These are phyloP conservation scores for Triplophysa bombifrons DNA, from an alignment of 2,797 vertebrate species.

Conservation along the genomic window DNA sequence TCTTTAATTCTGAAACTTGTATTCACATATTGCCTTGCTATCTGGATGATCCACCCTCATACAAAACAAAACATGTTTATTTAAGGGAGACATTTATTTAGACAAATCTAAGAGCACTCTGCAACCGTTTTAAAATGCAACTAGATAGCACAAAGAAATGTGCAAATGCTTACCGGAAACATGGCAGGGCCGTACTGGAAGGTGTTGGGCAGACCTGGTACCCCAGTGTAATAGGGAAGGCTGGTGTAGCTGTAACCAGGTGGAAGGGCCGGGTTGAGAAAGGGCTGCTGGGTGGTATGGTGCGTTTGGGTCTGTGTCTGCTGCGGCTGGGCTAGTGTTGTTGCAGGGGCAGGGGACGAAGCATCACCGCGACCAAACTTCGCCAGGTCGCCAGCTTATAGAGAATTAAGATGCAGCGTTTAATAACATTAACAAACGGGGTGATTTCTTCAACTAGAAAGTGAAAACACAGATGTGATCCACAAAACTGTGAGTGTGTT, in stretches of 20 bases:
- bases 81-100: no score
- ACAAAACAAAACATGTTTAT: no score
- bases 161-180: conserved; percentile 88
- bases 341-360: conserved; percentile 92
- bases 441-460: no score
- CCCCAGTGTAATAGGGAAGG: conserved; percentile 97
- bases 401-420: background rate
- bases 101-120: no score
- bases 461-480: background rate
- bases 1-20: no score
- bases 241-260: conserved; percentile 99
- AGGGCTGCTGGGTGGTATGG: conserved; percentile 95
- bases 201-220: conserved; percentile 95
- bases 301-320: conserved; percentile 96
- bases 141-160: no score
- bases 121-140: no score
- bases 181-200: conserved; percentile 98
- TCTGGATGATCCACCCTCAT: no score
- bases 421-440: background rate
- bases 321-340: conserved; percentile 94
- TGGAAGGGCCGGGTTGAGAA: conserved; percentile 94
- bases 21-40: no score
- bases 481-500: background rate
- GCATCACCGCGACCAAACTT: conserved; percentile 95
- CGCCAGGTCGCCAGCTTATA: conserved; percentile 84